Percentiles rank a stretch among this genome's conserved stretches.
Evolutionary conservation across 2,113 vertebrate genomes (phyloP).

Genomic region (Ameiurus melas): DNA sequence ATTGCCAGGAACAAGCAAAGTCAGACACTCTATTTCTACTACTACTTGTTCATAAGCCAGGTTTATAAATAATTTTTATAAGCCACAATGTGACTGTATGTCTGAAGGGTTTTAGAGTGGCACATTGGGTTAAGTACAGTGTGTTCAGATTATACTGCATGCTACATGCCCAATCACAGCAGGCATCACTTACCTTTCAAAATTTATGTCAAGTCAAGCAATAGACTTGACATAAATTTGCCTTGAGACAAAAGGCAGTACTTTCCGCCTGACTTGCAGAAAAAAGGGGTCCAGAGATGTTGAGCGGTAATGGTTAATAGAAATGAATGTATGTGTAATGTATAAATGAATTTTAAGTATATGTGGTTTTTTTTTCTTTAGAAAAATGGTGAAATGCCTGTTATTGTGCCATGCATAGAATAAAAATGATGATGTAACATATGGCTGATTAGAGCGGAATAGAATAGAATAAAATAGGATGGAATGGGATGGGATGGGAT

Average conservation of each 20-base stretch:
- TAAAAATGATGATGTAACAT: background rate
- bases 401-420: conserved; percentile 4
- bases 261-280: background rate
- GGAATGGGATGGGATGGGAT: background rate
- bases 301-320: background rate
- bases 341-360: background rate
- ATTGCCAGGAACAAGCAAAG: conserved; percentile 26
- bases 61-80: background rate
- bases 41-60: background rate
- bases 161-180: conserved; percentile 24
- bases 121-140: background rate
- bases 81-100: background rate
- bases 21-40: conserved; percentile 45
- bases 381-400: background rate
- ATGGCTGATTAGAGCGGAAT: background rate
- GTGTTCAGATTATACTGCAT: conserved; percentile 12
- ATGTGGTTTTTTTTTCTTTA: background rate
- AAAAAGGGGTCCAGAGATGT: background rate
- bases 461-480: background rate
- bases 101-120: background rate
- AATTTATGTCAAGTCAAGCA: conserved; percentile 13
- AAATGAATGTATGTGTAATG: background rate
- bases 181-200: conserved; percentile 62
- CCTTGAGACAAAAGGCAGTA: background rate
- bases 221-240: conserved; percentile 14